Conservation (phyloP, 2,113 vertebrate species). For the Rynchops niger region DNA sequence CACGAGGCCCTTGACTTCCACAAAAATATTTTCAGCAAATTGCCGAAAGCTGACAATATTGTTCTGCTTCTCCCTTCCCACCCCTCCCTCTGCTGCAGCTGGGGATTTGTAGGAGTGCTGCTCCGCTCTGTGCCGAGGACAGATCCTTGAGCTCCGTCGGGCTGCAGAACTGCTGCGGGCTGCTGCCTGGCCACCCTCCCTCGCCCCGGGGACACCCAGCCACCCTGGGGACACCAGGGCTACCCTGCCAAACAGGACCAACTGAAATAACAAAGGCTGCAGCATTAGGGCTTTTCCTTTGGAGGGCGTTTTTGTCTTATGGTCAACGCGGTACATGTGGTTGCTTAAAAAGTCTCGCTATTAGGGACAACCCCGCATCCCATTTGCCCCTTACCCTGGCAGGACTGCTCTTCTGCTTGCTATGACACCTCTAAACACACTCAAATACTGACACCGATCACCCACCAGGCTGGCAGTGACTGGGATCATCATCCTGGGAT, state of each 20-base stretch:
- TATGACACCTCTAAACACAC: background rate
- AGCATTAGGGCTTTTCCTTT: background rate
- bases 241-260: background rate
- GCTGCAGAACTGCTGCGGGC: background rate
- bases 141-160: background rate
- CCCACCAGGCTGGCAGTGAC: background rate
- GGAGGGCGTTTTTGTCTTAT: background rate
- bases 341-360: background rate
- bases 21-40: background rate
- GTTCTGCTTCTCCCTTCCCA: background rate
- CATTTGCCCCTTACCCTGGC: background rate
- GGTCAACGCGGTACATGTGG: rapidly evolving
- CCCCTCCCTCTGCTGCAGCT: rapidly evolving
- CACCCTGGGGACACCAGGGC: background rate
- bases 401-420: background rate
- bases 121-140: background rate
- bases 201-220: rapidly evolving
- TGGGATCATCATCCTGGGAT: background rate
- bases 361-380: background rate
- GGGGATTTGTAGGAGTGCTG: background rate
- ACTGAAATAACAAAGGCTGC: background rate
- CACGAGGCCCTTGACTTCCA: background rate
- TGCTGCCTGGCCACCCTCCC: background rate
- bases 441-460: rapidly evolving
- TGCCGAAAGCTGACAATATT: background rate